phyloP scores from a whole-genome alignment of 2,888 invertebrate genomes.

The Bibio marci region DNA sequence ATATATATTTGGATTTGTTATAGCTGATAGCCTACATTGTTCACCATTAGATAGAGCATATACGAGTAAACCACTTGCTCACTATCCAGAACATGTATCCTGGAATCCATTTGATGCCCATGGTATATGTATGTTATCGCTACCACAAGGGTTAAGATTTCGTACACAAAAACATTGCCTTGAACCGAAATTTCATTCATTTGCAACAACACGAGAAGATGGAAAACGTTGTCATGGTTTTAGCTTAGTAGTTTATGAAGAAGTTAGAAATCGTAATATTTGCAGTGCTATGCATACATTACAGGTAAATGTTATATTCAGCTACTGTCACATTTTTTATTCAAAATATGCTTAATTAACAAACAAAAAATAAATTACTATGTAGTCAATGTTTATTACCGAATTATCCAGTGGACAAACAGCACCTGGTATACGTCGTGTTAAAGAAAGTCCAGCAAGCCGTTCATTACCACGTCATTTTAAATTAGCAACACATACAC shows the following conservation, averaged over 20 bases:
- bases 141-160: constrained; percentile 88
- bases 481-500: constrained; percentile 60
- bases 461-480: constrained; percentile 80
- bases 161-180: constrained; percentile 81
- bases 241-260: constrained; percentile 90
- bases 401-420: constrained; percentile 71
- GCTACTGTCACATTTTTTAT: constrained; percentile 3
- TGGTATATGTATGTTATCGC: constrained; percentile 89
- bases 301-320: constrained; percentile 44
- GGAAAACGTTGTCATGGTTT: constrained; percentile 89
- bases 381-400: constrained; percentile 79
- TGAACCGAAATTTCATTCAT: constrained; percentile 86
- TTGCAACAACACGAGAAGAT: constrained; percentile 93
- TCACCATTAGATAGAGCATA: constrained; percentile 90
- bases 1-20: too few species aligned
- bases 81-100: constrained; percentile 82
- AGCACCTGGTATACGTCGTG: constrained; percentile 41
- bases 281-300: constrained; percentile 92
- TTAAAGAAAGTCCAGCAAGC: constrained; percentile 52
- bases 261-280: constrained; percentile 80
- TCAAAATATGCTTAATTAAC: background rate
- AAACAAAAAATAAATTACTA: background rate
- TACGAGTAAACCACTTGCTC: constrained; percentile 82
- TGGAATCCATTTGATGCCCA: constrained; percentile 87
- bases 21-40: constrained; percentile 67